Percentiles rank a stretch among this genome's conserved stretches.
Evolutionary conservation across 2,797 vertebrate species (phyloP).

Genomic region (Lithobates pipiens): DNA sequence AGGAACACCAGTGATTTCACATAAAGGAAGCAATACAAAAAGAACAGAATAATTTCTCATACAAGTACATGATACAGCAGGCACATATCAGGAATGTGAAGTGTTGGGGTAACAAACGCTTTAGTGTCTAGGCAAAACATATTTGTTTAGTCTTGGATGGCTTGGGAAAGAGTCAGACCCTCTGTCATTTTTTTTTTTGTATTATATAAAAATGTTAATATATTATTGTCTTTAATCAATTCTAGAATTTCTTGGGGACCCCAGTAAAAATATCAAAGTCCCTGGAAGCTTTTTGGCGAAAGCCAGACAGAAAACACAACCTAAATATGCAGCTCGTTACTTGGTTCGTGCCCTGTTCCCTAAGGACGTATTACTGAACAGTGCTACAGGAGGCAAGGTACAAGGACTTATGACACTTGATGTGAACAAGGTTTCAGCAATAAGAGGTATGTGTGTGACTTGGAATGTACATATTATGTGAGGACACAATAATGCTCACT

Average conservation of each 20-base stretch:
- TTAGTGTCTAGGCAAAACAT: too few species aligned
- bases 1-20: too few species aligned
- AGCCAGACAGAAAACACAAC: conserved; percentile 72
- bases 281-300: conserved; percentile 71
- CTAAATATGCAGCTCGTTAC: conserved; percentile 75
- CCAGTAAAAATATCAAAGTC: conserved; percentile 75
- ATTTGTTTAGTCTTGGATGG: too few species aligned
- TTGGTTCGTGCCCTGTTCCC: conserved; percentile 78
- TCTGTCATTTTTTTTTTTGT: too few species aligned
- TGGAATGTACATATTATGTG: background rate
- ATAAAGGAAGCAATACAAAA: too few species aligned
- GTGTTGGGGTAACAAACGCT: too few species aligned
- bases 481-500: background rate
- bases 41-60: too few species aligned
- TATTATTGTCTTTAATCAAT: background rate
- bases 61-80: too few species aligned
- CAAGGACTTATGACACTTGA: conserved; percentile 71
- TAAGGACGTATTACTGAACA: conserved; percentile 71
- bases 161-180: too few species aligned
- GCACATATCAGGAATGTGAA: too few species aligned
- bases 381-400: conserved; percentile 64
- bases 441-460: conserved; percentile 74
- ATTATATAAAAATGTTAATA: too few species aligned
- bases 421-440: conserved; percentile 77
- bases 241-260: conserved; percentile 78